These are phyloP conservation scores for Sprattus sprattus DNA, from an alignment of 2,113 vertebrate genomes.

Conservation along the genomic window DNA sequence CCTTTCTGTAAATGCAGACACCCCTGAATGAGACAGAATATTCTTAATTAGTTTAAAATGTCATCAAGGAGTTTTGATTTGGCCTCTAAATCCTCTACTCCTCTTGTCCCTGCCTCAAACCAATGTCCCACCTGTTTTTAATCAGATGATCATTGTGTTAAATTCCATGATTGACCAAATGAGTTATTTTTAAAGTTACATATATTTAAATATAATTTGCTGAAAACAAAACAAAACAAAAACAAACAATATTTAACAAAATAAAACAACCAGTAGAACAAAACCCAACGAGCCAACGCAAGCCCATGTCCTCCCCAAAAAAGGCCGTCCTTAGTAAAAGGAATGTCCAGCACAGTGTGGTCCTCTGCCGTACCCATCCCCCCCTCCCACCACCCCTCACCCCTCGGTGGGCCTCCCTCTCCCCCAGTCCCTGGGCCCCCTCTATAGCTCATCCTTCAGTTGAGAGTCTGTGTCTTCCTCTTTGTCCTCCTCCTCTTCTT, in stretches of 20 bases:
- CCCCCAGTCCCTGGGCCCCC: constrained; percentile 49
- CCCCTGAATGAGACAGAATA: not conserved
- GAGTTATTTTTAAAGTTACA: not conserved
- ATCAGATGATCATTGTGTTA: not conserved
- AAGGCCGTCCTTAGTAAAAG: constrained; percentile 44
- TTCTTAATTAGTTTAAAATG: not conserved
- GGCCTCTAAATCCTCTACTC: not conserved
- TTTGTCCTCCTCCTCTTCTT: constrained; percentile 55
- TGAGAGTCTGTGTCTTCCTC: constrained; percentile 70
- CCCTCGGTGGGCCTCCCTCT: constrained; percentile 42
- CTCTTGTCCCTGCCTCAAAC: not conserved
- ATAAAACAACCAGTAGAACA: constrained; percentile 31
- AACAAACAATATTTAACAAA: not conserved
- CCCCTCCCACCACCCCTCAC: not conserved
- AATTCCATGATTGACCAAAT: not conserved
- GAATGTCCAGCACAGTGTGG: constrained; percentile 51
- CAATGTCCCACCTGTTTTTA: not conserved
- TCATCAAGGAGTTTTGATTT: not conserved
- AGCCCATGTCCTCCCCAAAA: constrained; percentile 34
- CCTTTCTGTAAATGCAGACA: not conserved
- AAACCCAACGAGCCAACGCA: constrained; percentile 11
- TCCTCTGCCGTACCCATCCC: constrained; percentile 37
- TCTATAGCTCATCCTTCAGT: constrained; percentile 78
- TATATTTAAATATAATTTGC: constrained; percentile 2
- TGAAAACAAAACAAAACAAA: not conserved